Conservation (phyloP, 2,888 invertebrate genomes). For the Chaitophorus viminalis region DNA sequence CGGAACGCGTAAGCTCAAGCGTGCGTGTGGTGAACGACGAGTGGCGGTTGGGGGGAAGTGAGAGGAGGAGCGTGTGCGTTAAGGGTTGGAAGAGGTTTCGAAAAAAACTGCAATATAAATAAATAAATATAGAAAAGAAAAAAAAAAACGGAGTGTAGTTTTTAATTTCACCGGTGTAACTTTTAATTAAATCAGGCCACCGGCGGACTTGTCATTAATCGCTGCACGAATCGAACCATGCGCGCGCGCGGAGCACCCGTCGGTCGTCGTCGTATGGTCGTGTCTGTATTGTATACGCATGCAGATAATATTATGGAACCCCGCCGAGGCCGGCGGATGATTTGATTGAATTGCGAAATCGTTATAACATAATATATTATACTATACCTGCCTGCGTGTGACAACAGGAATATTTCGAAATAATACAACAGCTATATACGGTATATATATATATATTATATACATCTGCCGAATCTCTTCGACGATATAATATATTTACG, state of each 20-base stretch:
- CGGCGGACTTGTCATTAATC: background rate
- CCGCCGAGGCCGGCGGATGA: background rate
- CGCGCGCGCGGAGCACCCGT: background rate
- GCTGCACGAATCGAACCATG: background rate
- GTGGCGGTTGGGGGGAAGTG: too few relatives aligned
- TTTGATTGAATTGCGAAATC: constrained; percentile 27
- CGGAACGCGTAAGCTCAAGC: background rate
- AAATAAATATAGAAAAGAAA: background rate
- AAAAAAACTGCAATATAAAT: background rate
- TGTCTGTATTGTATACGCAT: too few relatives aligned
- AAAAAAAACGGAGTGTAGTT: too few relatives aligned
- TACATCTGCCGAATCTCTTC: background rate
- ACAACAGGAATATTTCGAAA: background rate
- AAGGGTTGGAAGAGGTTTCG: background rate
- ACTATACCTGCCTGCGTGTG: background rate
- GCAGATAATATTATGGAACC: too few relatives aligned
- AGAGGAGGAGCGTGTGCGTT: too few relatives aligned
- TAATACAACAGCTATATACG: background rate
- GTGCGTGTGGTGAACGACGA: too few relatives aligned
- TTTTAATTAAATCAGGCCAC: constrained; percentile 26
- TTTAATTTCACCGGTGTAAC: background rate
- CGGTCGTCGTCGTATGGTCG: background rate
- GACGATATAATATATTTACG: background rate
- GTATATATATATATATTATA: background rate
- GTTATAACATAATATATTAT: background rate